A percentile compares a stretch with the other conserved stretches of the same genome.
Evolutionary conservation across 2,113 vertebrate genomes (phyloP).

Genomic region (Irena cyanogastra): DNA sequence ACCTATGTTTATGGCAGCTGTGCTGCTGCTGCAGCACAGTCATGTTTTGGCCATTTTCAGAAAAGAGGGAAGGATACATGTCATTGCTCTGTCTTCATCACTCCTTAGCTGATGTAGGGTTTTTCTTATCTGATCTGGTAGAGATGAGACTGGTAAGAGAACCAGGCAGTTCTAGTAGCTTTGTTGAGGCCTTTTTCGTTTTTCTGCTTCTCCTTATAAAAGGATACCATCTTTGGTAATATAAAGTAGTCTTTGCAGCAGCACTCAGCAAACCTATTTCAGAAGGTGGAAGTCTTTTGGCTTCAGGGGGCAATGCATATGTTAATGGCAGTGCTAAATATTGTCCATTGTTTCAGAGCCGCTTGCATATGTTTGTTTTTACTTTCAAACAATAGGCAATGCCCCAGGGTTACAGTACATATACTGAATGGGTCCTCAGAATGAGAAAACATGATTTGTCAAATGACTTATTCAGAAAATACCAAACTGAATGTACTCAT

Average conservation of each 20-base stretch:
- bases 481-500: constrained; percentile 11
- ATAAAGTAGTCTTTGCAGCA: neutral
- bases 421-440: neutral
- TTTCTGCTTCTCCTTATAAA: neutral
- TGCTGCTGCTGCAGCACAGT: accelerated
- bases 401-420: neutral
- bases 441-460: neutral
- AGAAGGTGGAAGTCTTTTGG: neutral
- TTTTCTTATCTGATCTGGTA: neutral
- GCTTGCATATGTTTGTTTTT: constrained; percentile 34
- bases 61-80: neutral
- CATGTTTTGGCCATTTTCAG: neutral
- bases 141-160: neutral
- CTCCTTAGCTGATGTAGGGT: neutral
- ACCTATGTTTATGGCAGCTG: neutral
- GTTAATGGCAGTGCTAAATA: constrained; percentile 19
- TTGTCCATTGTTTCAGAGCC: constrained; percentile 22
- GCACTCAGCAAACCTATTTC: neutral
- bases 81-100: neutral
- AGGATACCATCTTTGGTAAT: neutral
- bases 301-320: neutral
- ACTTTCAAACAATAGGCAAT: constrained; percentile 48
- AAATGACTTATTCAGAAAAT: constrained; percentile 23
- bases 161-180: neutral
- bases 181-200: neutral